phyloP scores from a whole-genome alignment of 1,140 invertebrate species.

The Portunus trituberculatus region DNA sequence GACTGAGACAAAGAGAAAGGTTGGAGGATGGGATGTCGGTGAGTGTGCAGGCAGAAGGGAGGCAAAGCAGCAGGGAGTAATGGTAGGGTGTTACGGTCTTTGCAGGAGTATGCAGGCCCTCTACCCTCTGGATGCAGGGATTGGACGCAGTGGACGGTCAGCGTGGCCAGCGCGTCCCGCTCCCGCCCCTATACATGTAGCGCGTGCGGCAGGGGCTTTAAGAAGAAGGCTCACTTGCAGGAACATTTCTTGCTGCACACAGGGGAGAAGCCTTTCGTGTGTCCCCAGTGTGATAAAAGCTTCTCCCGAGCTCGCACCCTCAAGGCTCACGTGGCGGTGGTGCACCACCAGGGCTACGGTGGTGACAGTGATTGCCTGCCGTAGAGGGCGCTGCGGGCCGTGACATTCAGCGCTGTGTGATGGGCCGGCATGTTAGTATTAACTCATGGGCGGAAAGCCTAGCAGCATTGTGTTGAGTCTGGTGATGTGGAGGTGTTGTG shows the following conservation, averaged over 20 bases:
- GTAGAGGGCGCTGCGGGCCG: no score
- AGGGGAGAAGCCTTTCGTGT: constrained; percentile 96
- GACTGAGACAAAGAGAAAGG: not conserved
- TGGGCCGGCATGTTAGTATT: no score
- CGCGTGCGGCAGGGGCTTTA: constrained; percentile 98
- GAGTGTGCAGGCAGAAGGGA: not conserved
- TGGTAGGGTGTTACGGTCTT: constrained; percentile 68
- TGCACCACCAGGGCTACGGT: constrained; percentile 49
- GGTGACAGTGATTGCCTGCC: not conserved
- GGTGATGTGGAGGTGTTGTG: no score
- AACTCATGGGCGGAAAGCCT: no score
- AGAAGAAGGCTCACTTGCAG: constrained; percentile 99
- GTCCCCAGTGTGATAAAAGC: constrained; percentile 98
- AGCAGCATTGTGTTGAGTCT: no score
- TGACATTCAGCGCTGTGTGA: no score
- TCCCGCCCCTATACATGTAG: constrained; percentile 98
- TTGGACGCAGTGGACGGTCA: constrained; percentile 60
- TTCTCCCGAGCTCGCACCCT: constrained; percentile 87
- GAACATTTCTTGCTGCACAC: constrained; percentile 89
- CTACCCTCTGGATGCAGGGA: constrained; percentile 17
- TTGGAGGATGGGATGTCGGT: not conserved
- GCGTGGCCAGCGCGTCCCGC: constrained; percentile 84
- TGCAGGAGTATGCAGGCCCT: constrained; percentile 62
- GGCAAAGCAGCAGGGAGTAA: constrained; percentile 43
- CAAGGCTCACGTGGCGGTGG: constrained; percentile 65